Conservation (phyloP, 1,140 invertebrate genomes). For the Drusus annulatus region DNA sequence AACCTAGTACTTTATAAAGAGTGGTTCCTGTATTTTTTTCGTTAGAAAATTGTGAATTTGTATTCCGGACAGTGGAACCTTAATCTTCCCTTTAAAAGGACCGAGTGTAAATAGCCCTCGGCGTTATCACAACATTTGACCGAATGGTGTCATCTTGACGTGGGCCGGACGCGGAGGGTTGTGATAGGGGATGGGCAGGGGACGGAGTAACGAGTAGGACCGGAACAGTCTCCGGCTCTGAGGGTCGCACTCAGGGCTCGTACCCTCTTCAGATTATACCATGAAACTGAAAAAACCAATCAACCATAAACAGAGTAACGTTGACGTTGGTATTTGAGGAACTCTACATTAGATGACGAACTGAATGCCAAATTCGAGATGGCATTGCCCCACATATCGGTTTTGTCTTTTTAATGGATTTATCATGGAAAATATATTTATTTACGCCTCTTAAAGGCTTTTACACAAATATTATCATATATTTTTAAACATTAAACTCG, state of each 20-base stretch:
- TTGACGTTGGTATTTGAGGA: slow-evolving; percentile 5
- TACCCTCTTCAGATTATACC: slow-evolving; percentile 13
- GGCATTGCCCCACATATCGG: neutral
- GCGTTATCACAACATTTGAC: slow-evolving; percentile 32
- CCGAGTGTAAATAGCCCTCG: slow-evolving; percentile 13
- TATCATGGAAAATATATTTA: too few relatives aligned
- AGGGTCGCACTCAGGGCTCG: slow-evolving; percentile 13
- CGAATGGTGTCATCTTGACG: slow-evolving; percentile 15
- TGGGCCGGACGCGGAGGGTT: neutral
- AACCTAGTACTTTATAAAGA: too few relatives aligned
- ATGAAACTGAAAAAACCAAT: slow-evolving; percentile 30
- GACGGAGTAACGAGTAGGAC: too few relatives aligned
- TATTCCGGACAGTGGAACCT: neutral
- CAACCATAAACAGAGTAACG: slow-evolving; percentile 24
- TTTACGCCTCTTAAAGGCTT: too few relatives aligned
- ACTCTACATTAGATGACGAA: neutral
- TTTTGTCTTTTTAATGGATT: too few relatives aligned
- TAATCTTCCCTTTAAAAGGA: slow-evolving; percentile 2
- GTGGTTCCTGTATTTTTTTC: too few relatives aligned
- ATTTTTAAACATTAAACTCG: too few relatives aligned
- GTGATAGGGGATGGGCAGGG: neutral
- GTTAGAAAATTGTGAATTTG: neutral
- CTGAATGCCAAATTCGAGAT: neutral
- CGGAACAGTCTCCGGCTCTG: neutral
- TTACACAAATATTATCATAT: too few relatives aligned